A percentile compares a stretch with the other conserved stretches of the same genome.
Evolutionary conservation across 2,888 invertebrate genomes (phyloP).

Genomic region (Amphipoea oculea): DNA sequence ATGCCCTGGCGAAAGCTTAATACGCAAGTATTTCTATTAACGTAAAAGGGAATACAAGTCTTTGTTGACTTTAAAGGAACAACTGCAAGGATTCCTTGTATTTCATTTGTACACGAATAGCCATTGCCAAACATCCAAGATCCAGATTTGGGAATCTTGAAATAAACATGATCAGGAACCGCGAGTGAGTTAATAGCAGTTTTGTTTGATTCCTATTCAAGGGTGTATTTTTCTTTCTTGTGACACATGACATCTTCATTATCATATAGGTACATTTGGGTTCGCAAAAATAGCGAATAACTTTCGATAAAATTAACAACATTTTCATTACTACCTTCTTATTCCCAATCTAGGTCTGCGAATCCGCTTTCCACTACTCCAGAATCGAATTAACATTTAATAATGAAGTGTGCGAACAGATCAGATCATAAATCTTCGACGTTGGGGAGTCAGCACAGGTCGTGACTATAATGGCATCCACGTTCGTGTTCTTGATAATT

Average conservation of each 20-base stretch:
- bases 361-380: constrained; percentile 35
- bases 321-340: background rate
- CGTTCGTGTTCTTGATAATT: constrained; percentile 75
- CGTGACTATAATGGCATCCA: constrained; percentile 84
- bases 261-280: background rate
- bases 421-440: constrained; percentile 81
- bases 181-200: background rate
- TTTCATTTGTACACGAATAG: constrained; percentile 20
- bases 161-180: constrained; percentile 14
- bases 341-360: constrained; percentile 22
- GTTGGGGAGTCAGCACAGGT: constrained; percentile 81
- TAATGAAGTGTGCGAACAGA: constrained; percentile 60
- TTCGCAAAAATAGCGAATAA: background rate
- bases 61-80: constrained; percentile 21
- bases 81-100: constrained; percentile 12
- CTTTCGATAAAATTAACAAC: no score
- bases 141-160: constrained; percentile 18
- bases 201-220: background rate
- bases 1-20: background rate
- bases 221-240: background rate
- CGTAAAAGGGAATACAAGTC: constrained; percentile 25
- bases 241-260: background rate
- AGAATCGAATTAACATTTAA: constrained; percentile 61
- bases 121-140: constrained; percentile 20
- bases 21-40: background rate